Percentiles rank a stretch among this genome's conserved stretches.
phyloP scores from a whole-genome alignment of 2,888 invertebrate genomes.

The Amiota minor region DNA sequence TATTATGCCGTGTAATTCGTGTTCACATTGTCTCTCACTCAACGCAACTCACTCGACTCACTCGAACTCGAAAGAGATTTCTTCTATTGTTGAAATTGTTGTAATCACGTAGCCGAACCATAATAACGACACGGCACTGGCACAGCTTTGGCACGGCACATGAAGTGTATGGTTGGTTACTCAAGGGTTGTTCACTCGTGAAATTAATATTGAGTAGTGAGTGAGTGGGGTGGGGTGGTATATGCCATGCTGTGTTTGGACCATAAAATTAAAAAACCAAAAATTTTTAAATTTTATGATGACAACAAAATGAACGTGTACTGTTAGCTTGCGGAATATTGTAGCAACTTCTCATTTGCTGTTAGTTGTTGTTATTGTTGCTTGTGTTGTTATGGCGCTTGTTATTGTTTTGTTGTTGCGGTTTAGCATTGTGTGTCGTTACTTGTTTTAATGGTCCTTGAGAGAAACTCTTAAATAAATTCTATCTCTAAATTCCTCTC shows the following conservation, averaged over 20 bases:
- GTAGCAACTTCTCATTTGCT: slow-evolving; percentile 46
- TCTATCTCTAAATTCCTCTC: too few relatives aligned
- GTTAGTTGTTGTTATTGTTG: slow-evolving; percentile 17
- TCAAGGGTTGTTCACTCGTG: slow-evolving; percentile 68
- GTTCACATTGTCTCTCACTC: too few relatives aligned
- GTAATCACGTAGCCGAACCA: slow-evolving; percentile 52
- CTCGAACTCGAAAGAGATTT: too few relatives aligned
- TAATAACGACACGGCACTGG: slow-evolving; percentile 48
- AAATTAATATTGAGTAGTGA: slow-evolving; percentile 64
- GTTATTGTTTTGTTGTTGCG: slow-evolving; percentile 42
- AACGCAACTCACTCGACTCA: too few relatives aligned
- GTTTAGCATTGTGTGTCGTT: slow-evolving; percentile 51
- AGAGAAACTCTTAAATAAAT: too few relatives aligned
- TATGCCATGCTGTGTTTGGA: not conserved
- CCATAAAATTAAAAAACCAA: not conserved
- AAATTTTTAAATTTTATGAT: not conserved
- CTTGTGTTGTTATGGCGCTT: not conserved
- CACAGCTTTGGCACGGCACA: slow-evolving; percentile 40
- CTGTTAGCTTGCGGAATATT: slow-evolving; percentile 49
- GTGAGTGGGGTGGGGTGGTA: slow-evolving; percentile 41
- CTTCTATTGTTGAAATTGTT: too few relatives aligned
- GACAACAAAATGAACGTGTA: slow-evolving; percentile 24
- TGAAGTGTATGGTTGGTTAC: slow-evolving; percentile 65
- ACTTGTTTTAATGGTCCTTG: slow-evolving; percentile 42
- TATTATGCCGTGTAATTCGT: too few relatives aligned